Conservation (phyloP, 2,888 invertebrate species). For the Sphaerophoria rueppellii region DNA sequence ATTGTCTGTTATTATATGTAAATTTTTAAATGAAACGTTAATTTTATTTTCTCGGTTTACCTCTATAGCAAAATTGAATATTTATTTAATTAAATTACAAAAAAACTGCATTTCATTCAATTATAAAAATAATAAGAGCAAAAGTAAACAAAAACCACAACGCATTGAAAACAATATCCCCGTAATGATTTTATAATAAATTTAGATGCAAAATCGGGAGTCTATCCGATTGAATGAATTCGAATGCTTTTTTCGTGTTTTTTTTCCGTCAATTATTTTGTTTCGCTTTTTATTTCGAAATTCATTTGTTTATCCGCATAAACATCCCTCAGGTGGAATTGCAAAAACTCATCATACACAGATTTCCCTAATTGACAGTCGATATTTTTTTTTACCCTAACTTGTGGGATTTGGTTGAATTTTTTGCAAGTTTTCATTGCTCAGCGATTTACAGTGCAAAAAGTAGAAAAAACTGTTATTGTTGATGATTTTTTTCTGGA, state of each 20-base stretch:
- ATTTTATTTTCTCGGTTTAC: too few species aligned
- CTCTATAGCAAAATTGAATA: not conserved
- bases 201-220: slow-evolving; percentile 45
- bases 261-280: not conserved
- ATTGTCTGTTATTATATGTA: too few species aligned
- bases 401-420: not conserved
- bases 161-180: slow-evolving; percentile 11
- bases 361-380: slow-evolving; percentile 67
- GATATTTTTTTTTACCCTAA: slow-evolving; percentile 30
- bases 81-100: not conserved
- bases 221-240: slow-evolving; percentile 29
- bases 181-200: slow-evolving; percentile 63
- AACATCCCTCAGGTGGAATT: slow-evolving; percentile 46
- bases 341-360: slow-evolving; percentile 47
- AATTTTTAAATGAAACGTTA: too few species aligned
- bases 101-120: not conserved
- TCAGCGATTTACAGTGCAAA: slow-evolving; percentile 1
- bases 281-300: not conserved
- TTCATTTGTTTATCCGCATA: slow-evolving; percentile 35
- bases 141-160: not conserved
- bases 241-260: slow-evolving; percentile 17
- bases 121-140: not conserved
- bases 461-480: too few species aligned
- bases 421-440: slow-evolving; percentile 1
- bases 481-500: too few species aligned